Conservation (phyloP, 2,888 invertebrate species). For the Heliconius aoede region DNA sequence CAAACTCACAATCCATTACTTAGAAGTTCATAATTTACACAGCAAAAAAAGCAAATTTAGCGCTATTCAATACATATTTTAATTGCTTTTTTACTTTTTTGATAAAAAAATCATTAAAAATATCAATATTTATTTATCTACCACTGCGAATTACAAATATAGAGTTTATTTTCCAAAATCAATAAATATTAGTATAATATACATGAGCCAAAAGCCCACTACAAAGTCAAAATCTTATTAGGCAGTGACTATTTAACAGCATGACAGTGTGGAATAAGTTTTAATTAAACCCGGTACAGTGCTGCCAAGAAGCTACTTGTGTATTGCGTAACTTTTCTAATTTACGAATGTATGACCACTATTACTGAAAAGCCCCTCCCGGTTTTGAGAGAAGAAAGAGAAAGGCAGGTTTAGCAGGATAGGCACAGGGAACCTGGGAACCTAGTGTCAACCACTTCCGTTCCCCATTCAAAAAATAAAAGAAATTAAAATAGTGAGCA, state of each 20-base stretch:
- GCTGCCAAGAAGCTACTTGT: conserved; percentile 15
- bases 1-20: neutral
- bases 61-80: neutral
- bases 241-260: neutral
- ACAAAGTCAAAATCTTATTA: neutral
- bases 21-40: neutral
- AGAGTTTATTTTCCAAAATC: no score
- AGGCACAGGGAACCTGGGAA: no score
- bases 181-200: neutral
- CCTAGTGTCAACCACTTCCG: no score
- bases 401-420: no score
- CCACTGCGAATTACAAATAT: neutral
- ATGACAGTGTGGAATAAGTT: conserved; percentile 25
- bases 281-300: conserved; percentile 27
- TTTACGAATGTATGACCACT: conserved; percentile 11
- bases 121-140: neutral
- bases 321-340: conserved; percentile 22
- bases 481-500: no score
- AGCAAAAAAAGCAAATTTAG: neutral
- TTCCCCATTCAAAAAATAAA: no score
- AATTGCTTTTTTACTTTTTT: neutral
- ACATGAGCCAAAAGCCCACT: neutral
- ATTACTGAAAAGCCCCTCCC: neutral
- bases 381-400: neutral
- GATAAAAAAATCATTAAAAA: neutral